Base-by-base conservation (phyloP, 2,888 invertebrate genomes). In the Amphipyra berbera region DNA sequence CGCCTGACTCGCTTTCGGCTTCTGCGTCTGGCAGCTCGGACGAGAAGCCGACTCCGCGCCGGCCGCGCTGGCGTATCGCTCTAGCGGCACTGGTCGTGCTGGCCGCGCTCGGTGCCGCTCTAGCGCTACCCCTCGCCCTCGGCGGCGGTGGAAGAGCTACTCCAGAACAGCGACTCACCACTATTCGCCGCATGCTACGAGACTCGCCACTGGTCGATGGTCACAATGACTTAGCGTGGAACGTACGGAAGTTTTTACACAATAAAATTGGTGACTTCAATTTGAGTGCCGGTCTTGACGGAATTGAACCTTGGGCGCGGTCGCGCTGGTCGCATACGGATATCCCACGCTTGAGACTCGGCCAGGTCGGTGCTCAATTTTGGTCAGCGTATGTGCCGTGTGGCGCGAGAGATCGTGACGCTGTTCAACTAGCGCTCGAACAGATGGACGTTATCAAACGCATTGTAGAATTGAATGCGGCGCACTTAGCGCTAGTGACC, bases 261-360 rank as follows among this genome's bases (percentile, higher is more conserved):
- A 98, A 98, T 89, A 97, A 97, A 90, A 95, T 98, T 75, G 94
- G 95, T 66, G 95, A 95, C 69, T 95, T 97, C 76, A 96, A 97
- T 88, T 94, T 97, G 84, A 96, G 96, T 81, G 95, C 95, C 71
- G 95, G 96, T 74, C 93, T 97, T 64, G 96, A 96, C 71, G 95
- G 95, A 63, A 95, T 96, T 77, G 97, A 97, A 84, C 97, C 98
- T 76, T 98, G 98, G 98, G 96, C 97, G 78, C 96, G 96, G 82
- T 97, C 97, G 88, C 96, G 96, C 90, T 98, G 98, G 98, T 98
- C 98, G 82, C 98, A 99, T 89, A 99, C 98, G 30, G 98, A 99
- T 91, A 97, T 99, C 82, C 97, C 97, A 64, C 96, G 98, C 84
- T 95, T 98, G 81, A 96, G 96, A 82, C 96, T 96, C 79, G 98